Conservation (phyloP, 2,113 vertebrate species). For the Dasyornis broadbenti region DNA sequence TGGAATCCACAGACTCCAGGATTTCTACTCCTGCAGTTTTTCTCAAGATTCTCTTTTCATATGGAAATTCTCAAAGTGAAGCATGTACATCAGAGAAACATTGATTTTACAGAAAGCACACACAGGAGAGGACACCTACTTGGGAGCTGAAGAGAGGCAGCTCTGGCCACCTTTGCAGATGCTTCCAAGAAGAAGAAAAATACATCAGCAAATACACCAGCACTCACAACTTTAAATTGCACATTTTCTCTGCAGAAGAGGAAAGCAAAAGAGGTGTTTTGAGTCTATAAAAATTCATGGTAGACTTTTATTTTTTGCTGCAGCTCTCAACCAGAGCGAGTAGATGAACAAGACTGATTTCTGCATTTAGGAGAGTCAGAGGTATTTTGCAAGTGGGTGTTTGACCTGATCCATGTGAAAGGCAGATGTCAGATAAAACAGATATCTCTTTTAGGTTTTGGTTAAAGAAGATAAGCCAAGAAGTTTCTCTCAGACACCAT, state of each 20-base stretch:
- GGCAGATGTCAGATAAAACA: neutral
- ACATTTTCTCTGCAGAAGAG: neutral
- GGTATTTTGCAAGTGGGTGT: neutral
- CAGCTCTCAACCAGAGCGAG: neutral
- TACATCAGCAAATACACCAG: neutral
- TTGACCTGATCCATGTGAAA: neutral
- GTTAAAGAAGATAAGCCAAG: neutral
- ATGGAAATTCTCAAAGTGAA: neutral
- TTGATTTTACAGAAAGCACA: neutral
- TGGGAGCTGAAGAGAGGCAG: neutral
- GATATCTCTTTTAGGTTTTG: neutral
- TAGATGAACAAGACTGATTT: neutral
- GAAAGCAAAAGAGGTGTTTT: neutral
- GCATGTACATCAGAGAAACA: neutral
- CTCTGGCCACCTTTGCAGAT: neutral
- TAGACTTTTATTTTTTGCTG: neutral
- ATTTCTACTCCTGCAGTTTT: neutral
- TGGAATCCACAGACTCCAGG: neutral
- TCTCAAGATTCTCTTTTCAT: conserved; percentile 12
- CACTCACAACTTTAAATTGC: neutral
- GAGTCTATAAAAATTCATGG: neutral
- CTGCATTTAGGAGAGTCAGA: neutral
- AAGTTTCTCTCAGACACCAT: neutral
- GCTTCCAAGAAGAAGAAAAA: neutral
- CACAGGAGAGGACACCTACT: neutral